Base-by-base conservation (phyloP, 2,888 invertebrate genomes). In the Scaptomyza reducta region DNA sequence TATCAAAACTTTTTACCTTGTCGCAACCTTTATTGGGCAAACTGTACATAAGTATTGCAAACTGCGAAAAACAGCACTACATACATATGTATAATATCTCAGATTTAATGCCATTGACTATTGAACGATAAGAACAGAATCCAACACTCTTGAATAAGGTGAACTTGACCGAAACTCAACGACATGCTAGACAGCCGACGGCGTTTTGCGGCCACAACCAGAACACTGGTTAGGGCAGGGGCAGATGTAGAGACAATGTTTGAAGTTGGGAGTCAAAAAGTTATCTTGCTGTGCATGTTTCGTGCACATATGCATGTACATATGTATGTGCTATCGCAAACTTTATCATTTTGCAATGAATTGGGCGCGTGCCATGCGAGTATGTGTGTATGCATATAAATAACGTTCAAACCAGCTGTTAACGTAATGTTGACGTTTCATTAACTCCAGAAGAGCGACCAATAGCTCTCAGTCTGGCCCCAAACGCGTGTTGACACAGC, bases 311-410 rank as follows among this genome's bases (percentile, higher is more conserved):
- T 47, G 3, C 3, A 22, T 22, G 1, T 22, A 22, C 3, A 22
- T 22, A 22, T 22, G 22, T 22, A 22, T 69, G 58, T 75, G 78
- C 80, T 83, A 77, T 80, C 83, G 74, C 76, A 77, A 80, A 77
- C 75, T 82, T 77, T 82, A 82, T 79, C 77, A 82, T 75, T 73
- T 74, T 72, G 70, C 70, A 79, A 74, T 78, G 78, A 78, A 78
- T 71, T 70, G 62, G 74, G 77, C 78, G 74, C 83, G 83, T 78
- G 80, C 83, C 77, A 64, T 38, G 16, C 16, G n/a, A 35, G 1
- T n/a, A n/a, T 35, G n/a, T 11, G 5, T 22, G 22, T 22, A 22
- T 22, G 22, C 22, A 22, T 3, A 22, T 22, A 22, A 22, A 22
- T 22, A 22, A 22, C 22, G 1, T 22, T 22, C 22, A 22, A 22